A percentile compares a stretch with the other conserved stretches of the same genome.
These are phyloP conservation scores for Drosophila pseudoobscura DNA, from an alignment of 1,140 invertebrate species.

Conservation along the genomic window DNA sequence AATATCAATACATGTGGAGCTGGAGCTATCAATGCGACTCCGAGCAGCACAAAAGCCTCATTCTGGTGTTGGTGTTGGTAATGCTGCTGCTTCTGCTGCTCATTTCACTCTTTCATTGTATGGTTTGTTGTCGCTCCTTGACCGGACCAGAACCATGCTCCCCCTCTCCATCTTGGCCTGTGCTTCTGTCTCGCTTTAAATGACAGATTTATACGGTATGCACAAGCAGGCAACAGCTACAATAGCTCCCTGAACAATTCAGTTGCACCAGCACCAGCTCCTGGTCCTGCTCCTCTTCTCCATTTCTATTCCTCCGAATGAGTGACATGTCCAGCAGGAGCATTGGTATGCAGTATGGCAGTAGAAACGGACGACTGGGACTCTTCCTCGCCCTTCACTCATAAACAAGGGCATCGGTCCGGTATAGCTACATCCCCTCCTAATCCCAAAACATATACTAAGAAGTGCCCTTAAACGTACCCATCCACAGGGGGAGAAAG, in stretches of 20 bases:
- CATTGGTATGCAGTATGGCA: conserved; percentile 37
- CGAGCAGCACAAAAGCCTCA: no score
- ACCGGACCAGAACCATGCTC: no score
- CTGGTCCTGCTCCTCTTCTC: no score
- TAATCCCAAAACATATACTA: conserved; percentile 76
- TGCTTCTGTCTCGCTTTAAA: conserved; percentile 36
- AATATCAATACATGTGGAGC: no score
- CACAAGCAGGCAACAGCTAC: conserved; percentile 32
- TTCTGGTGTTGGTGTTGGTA: no score
- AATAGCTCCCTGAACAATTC: conserved; percentile 42
- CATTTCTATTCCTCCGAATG: conserved; percentile 7
- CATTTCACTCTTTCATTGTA: no score
- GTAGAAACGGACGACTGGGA: conserved; percentile 1
- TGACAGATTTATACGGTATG: conserved; percentile 62
- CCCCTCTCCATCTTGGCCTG: no score
- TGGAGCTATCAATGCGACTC: no score
- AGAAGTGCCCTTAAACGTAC: conserved; percentile 53
- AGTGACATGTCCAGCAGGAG: conserved; percentile 41
- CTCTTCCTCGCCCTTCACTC: neutral
- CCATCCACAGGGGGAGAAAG: conserved; percentile 22
- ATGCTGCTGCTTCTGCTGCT: no score
- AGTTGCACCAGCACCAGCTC: conserved; percentile 1
- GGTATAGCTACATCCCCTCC: conserved; percentile 18
- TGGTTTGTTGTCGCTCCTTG: no score
- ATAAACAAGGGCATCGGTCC: conserved; percentile 7